phyloP scores from a whole-genome alignment of 2,888 invertebrate genomes.

The Chrysolina haemoptera region DNA sequence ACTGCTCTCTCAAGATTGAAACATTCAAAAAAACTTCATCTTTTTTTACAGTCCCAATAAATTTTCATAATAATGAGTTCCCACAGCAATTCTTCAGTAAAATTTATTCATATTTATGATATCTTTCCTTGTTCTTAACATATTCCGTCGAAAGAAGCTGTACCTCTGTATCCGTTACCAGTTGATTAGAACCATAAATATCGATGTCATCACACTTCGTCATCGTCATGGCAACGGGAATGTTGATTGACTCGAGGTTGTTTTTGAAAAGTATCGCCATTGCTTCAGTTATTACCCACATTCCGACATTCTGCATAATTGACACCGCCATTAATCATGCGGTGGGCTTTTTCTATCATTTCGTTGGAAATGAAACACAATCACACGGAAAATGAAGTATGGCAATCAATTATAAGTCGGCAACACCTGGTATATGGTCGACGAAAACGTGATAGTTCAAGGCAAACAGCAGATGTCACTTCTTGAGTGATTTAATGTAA shows the following conservation, averaged over 20 bases:
- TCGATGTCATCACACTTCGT: slow-evolving; percentile 16
- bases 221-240: slow-evolving; percentile 20
- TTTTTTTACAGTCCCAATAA: not conserved
- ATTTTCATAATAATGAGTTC: not conserved
- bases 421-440: slow-evolving; percentile 64
- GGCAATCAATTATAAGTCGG: slow-evolving; percentile 59
- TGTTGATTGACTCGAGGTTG: slow-evolving; percentile 20
- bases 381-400: slow-evolving; percentile 29
- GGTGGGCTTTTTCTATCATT: slow-evolving; percentile 23
- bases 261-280: slow-evolving; percentile 5
- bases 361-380: slow-evolving; percentile 24
- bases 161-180: slow-evolving; percentile 9
- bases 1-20: not conserved
- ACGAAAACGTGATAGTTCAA: slow-evolving; percentile 67
- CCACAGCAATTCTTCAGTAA: not conserved
- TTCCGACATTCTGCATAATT: slow-evolving; percentile 24
- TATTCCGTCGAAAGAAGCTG: slow-evolving; percentile 9
- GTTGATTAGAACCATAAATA: slow-evolving; percentile 17
- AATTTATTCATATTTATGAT: not conserved
- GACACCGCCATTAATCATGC: slow-evolving; percentile 23
- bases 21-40: not conserved
- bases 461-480: slow-evolving; percentile 66
- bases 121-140: not conserved
- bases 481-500: slow-evolving; percentile 65
- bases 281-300: slow-evolving; percentile 16